Base-by-base conservation (phyloP, 30 jellyfish, hydroid and myxozoan species). In the Mastigias papua region DNA sequence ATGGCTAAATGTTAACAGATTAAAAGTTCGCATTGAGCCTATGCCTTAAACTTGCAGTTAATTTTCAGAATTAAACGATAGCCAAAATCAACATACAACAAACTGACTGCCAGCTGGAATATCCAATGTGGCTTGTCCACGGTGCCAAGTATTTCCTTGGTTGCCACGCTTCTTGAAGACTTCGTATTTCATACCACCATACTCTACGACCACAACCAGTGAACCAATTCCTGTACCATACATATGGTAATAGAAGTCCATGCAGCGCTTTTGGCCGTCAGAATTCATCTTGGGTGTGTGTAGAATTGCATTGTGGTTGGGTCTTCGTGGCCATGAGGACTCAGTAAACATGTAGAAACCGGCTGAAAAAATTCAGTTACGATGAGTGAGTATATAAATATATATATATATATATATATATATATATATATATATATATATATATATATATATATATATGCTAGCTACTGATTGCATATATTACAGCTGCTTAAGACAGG, bases 221-320 rank as follows among this genome's bases (percentile, higher is more conserved):
- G 84, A 82, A 22, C 91, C 91, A 21, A 82, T 67, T 35, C 91
- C 91, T 11, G 27, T 28, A 27, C 91, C 91, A 54, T 48, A 82
- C 91, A 82, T 82, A 77, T 82, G 91, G 66, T 82, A 82, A 28
- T 26, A 82, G 27, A 82, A 82, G 70, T 82, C 91, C 5, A 82
- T 21, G 75, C 91, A 82, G 48, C 91, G 54, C 20, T 32, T 20
- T 48, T 50, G 33, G 0, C 91, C 91, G 48, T 82, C 91, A 0
- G 91, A 82, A 48, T 49, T 42, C 91, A 82, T 82, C 20, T 32
- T 48, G 50, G 76, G 78, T 22, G 78, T 25, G 49, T 17, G 29
- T 15, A 82, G 76, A 8, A 82, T 67, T 0, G 91, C 91, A 67
- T 82, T 82, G 84, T 82, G 84, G 73, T 68, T 48, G 23, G 58